Percentiles rank a stretch among this genome's conserved stretches.
Conservation (phyloP, 2,797 vertebrate species). For the Tangara arthus region DNA sequence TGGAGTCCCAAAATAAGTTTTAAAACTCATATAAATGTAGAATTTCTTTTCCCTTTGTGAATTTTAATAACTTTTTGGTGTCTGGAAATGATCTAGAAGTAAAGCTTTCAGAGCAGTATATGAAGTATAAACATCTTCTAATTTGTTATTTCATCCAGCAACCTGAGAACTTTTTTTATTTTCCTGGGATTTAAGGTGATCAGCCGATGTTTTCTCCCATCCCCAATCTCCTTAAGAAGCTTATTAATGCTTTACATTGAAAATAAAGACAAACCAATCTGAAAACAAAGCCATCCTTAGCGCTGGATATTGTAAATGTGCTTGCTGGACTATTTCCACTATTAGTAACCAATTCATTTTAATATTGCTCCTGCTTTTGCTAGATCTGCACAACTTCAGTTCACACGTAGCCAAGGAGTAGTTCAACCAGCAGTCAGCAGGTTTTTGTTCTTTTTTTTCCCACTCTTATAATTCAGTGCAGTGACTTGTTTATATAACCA, state of each 20-base stretch:
- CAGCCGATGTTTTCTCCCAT: constrained; percentile 31
- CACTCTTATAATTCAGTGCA: constrained; percentile 5
- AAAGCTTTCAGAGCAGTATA: constrained; percentile 49
- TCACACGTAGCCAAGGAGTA: neutral
- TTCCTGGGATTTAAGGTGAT: constrained; percentile 44
- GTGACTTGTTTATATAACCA: constrained; percentile 57
- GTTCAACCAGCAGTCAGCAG: constrained; percentile 19
- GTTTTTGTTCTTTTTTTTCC: neutral
- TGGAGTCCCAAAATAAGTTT: constrained; percentile 15
- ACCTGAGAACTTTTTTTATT: constrained; percentile 45
- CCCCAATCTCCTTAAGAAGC: constrained; percentile 11
- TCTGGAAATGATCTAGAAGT: constrained; percentile 61
- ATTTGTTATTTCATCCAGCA: constrained; percentile 60
- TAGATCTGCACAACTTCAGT: constrained; percentile 36
- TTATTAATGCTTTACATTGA: constrained; percentile 39
- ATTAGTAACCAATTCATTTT: constrained; percentile 46
- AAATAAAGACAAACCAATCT: constrained; percentile 47
- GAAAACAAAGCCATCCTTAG: constrained; percentile 27
- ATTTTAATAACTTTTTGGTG: constrained; percentile 50
- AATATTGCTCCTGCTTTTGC: neutral
- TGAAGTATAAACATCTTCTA: constrained; percentile 47
- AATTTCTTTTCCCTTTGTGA: constrained; percentile 36
- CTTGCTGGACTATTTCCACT: constrained; percentile 19
- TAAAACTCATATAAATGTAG: constrained; percentile 27
- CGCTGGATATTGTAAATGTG: neutral